A percentile compares a stretch with the other conserved stretches of the same genome.
Conservation (phyloP, 2,113 vertebrate genomes). For the Tyto alba region DNA sequence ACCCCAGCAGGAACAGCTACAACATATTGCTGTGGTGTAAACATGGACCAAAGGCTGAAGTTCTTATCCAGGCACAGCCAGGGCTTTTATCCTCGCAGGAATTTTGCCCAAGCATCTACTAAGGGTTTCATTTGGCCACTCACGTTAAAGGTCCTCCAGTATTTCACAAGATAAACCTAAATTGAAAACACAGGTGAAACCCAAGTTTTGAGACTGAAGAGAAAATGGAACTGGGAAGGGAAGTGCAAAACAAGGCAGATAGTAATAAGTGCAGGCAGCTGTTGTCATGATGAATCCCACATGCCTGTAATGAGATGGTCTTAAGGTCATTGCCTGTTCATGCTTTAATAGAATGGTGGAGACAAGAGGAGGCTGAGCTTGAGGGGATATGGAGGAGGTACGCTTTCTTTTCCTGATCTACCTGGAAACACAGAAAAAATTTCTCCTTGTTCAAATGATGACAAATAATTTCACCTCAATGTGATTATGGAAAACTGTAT, state of each 20-base stretch:
- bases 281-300: slow-evolving; percentile 14
- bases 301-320: background rate
- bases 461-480: background rate
- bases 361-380: background rate
- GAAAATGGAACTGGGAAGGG: background rate
- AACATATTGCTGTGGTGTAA: background rate
- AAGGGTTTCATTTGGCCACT: background rate
- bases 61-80: background rate
- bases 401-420: background rate
- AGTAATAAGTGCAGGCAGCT: background rate
- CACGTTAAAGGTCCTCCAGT: background rate
- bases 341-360: background rate
- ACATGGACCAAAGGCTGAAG: background rate
- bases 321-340: background rate
- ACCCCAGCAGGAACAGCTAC: background rate
- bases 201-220: background rate
- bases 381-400: background rate
- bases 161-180: background rate
- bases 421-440: background rate
- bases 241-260: background rate
- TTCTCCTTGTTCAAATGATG: background rate
- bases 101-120: background rate
- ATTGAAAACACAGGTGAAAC: background rate
- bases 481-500: background rate
- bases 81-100: background rate